A percentile compares a stretch with the other conserved stretches of the same genome.
phyloP scores from a whole-genome alignment of 1,140 invertebrate genomes.

The Proales similis region DNA sequence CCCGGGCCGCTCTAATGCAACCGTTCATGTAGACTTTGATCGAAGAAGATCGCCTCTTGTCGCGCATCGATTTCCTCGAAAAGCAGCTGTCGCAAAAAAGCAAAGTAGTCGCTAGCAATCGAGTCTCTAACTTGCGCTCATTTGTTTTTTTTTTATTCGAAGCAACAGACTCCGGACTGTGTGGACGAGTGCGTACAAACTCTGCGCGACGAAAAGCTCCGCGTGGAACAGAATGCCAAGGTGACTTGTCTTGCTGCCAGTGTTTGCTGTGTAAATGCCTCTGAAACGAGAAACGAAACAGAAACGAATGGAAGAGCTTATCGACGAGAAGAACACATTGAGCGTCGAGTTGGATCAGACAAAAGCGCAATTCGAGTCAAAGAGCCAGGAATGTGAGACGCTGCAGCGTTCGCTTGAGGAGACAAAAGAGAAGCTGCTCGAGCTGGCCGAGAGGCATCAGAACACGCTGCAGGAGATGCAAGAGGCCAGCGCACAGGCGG shows the following conservation, averaged over 20 bases:
- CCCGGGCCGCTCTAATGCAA: not conserved
- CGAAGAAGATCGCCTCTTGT: constrained; percentile 28
- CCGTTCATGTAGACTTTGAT: constrained; percentile 12
- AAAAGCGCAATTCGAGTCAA: not conserved
- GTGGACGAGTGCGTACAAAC: constrained; percentile 4
- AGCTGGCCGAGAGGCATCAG: constrained; percentile 19
- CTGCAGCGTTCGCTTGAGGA: constrained; percentile 9
- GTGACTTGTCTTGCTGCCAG: not conserved
- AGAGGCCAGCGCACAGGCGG: not conserved
- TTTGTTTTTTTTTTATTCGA: not conserved
- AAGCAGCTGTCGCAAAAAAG: constrained; percentile 22
- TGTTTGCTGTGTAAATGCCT: not conserved
- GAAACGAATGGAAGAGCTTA: constrained; percentile 27
- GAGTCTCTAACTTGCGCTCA: not conserved
- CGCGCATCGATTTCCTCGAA: constrained; percentile 31
- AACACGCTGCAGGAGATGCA: constrained; percentile 11
- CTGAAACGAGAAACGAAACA: no score
- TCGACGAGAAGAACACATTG: constrained; percentile 28
- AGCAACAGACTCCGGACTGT: constrained; percentile 14
- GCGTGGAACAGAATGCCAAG: constrained; percentile 26
- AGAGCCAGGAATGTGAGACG: constrained; percentile 5
- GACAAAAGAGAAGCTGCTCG: constrained; percentile 7
- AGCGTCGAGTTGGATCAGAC: constrained; percentile 12
- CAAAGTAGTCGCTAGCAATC: not conserved
- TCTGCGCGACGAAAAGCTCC: constrained; percentile 19